phyloP scores from a whole-genome alignment of 64 coral and sea anemone genomes.

The Stichodactyla helianthus region DNA sequence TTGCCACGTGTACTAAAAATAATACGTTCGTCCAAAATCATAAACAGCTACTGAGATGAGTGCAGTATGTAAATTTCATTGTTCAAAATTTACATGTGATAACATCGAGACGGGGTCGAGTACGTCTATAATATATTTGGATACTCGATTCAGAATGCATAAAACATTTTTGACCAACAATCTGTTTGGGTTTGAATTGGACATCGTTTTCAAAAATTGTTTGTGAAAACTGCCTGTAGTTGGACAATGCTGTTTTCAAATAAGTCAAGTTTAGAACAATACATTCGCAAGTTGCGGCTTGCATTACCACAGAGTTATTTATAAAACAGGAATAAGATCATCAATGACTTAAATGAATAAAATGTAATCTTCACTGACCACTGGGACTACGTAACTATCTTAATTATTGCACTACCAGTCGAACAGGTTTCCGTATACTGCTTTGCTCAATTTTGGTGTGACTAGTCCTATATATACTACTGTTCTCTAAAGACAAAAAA shows the following conservation, averaged over 20 bases:
- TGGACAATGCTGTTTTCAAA: neutral
- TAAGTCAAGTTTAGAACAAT: neutral
- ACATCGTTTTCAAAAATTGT: too few species aligned
- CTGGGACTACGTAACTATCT: neutral
- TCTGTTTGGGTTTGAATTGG: too few species aligned
- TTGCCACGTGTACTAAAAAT: slow-evolving; percentile 5
- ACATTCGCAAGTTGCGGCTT: neutral
- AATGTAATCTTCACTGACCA: neutral
- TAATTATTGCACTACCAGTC: neutral
- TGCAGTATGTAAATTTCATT: neutral
- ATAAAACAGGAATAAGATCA: neutral
- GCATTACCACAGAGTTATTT: neutral
- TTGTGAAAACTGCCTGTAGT: too few species aligned
- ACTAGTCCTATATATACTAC: too few species aligned
- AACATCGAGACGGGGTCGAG: neutral
- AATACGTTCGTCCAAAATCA: neutral
- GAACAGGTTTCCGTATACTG: too few species aligned
- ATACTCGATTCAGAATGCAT: neutral
- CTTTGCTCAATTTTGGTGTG: too few species aligned
- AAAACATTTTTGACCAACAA: too few species aligned
- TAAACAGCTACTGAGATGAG: neutral
- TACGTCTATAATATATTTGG: neutral
- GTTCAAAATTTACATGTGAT: neutral
- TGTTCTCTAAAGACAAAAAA: too few species aligned
- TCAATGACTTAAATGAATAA: neutral